These are phyloP conservation scores for Calephelis perditalis DNA, from an alignment of 2,888 invertebrate species.

Conservation along the genomic window DNA sequence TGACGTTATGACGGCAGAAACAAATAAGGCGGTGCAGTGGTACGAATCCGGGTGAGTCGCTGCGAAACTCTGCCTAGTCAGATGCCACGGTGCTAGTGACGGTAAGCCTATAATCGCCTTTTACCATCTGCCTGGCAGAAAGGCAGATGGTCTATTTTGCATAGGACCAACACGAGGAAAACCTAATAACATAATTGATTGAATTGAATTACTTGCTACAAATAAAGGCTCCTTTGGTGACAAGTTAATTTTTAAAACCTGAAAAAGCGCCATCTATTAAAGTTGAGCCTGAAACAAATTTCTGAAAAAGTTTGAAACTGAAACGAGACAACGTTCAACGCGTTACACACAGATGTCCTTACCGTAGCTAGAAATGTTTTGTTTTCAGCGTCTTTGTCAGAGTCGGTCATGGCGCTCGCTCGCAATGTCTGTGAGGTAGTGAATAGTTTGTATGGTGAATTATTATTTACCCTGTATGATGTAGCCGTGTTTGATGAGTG, in stretches of 20 bases:
- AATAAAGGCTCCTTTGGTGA: too few species aligned
- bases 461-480: constrained; percentile 67
- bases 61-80: too few species aligned
- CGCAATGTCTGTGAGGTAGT: constrained; percentile 68
- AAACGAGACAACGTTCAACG: constrained; percentile 31
- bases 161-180: too few species aligned
- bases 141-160: too few species aligned
- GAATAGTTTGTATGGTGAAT: constrained; percentile 52
- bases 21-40: too few species aligned
- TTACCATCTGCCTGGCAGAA: too few species aligned
- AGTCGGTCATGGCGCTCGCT: constrained; percentile 70
- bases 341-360: constrained; percentile 42
- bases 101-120: too few species aligned
- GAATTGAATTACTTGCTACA: too few species aligned
- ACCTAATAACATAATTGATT: too few species aligned
- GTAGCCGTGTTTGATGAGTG: constrained; percentile 62
- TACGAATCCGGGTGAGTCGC: too few species aligned
- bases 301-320: constrained; percentile 17
- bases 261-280: constrained; percentile 23
- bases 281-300: constrained; percentile 9
- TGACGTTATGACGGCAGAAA: too few species aligned
- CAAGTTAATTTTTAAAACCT: not conserved
- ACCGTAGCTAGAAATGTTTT: constrained; percentile 53
- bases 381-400: constrained; percentile 69
- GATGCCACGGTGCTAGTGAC: too few species aligned